phyloP scores from a whole-genome alignment of 2,888 invertebrate species.

The Patella depressa region DNA sequence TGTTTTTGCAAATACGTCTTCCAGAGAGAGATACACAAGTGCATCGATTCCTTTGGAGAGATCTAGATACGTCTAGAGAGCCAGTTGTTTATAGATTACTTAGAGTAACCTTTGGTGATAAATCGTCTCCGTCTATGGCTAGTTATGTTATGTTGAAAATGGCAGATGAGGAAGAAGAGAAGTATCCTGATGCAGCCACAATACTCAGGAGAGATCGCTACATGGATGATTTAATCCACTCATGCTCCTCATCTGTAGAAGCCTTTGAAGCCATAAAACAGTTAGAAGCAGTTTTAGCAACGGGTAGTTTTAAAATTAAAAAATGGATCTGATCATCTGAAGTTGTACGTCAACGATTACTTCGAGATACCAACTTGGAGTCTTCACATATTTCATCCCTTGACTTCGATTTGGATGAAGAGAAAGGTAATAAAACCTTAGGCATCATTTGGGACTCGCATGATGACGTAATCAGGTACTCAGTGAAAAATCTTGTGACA shows the following conservation, averaged over 20 bases:
- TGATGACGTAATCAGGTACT: not conserved
- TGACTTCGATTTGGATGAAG: not conserved
- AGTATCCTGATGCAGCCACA: constrained; percentile 10
- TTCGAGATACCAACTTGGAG: no score
- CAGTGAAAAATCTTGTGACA: constrained; percentile 12
- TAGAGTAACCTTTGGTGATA: constrained; percentile 20
- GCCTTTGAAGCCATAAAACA: constrained; percentile 15
- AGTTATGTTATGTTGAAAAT: constrained; percentile 11
- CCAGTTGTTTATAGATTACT: not conserved
- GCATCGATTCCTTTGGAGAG: no score
- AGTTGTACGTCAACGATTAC: not conserved
- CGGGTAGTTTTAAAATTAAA: constrained; percentile 14
- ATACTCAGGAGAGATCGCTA: constrained; percentile 24
- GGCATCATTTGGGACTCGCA: not conserved
- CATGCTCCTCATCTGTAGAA: constrained; percentile 8
- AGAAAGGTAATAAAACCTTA: not conserved
- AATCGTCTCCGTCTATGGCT: constrained; percentile 26
- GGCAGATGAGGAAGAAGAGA: no score
- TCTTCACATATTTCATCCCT: not conserved
- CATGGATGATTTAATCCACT: constrained; percentile 24
- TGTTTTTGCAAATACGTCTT: not conserved
- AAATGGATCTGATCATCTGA: no score
- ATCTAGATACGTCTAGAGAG: no score
- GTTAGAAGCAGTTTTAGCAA: constrained; percentile 15
- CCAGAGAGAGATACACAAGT: not conserved